A percentile compares a stretch with the other conserved stretches of the same genome.
Conservation (phyloP, 1,140 invertebrate genomes). For the Drosophila tsacasi region DNA sequence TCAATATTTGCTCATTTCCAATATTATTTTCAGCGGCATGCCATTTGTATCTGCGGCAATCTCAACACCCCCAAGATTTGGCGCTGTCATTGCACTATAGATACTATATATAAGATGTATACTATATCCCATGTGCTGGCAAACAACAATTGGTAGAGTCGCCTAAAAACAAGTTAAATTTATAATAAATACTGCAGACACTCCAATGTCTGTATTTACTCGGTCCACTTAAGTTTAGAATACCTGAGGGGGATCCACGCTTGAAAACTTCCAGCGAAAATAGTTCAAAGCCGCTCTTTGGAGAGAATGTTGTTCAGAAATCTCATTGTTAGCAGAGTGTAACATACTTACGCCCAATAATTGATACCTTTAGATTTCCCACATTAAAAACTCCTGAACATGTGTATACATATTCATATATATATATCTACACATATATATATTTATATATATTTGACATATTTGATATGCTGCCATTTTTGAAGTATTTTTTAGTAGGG, state of each 20-base stretch:
- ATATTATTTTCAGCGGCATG: conserved; percentile 4
- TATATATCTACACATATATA: conserved; percentile 35
- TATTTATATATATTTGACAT: conserved; percentile 57
- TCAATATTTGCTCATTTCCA: conserved; percentile 26
- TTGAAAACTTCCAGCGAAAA: neutral
- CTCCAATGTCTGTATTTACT: neutral
- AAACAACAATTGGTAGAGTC: no score
- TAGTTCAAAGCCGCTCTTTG: neutral
- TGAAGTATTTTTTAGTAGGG: conserved; percentile 56
- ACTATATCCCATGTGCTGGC: neutral
- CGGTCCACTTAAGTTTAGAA: neutral
- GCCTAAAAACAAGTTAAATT: neutral
- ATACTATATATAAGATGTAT: neutral
- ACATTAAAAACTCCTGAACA: neutral
- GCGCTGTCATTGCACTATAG: neutral
- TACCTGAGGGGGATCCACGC: neutral
- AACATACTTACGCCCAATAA: neutral
- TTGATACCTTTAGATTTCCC: neutral
- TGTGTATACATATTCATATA: conserved; percentile 27
- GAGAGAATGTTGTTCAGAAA: neutral
- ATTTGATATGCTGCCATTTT: conserved; percentile 77
- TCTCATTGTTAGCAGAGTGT: neutral
- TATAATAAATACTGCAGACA: neutral
- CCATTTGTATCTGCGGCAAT: neutral
- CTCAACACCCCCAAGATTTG: neutral